A percentile compares a stretch with the other conserved stretches of the same genome.
Conservation (phyloP, 2,113 vertebrate species). For the Dipodomys spectabilis region DNA sequence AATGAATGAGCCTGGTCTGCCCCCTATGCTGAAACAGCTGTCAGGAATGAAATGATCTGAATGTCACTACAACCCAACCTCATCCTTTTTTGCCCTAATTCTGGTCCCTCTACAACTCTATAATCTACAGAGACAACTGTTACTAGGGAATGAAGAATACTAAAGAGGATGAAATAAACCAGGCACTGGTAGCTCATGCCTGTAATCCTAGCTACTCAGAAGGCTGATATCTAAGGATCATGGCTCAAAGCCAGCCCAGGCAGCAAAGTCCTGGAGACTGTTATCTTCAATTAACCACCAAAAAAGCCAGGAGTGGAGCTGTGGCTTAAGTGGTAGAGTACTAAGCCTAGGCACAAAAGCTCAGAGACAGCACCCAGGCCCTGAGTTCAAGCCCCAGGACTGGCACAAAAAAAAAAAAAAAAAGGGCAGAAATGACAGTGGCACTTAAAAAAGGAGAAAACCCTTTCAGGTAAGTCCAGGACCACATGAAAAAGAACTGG, state of each 20-base stretch:
- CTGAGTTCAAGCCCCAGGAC: background rate
- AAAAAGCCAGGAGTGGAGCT: no score
- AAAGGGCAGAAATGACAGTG: background rate
- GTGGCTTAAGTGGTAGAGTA: no score
- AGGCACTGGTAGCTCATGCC: no score
- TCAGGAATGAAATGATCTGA: background rate
- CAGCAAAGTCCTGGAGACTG: no score
- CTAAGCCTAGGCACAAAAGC: no score
- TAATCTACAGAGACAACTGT: constrained; percentile 32
- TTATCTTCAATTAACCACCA: no score
- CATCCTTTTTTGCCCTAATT: background rate
- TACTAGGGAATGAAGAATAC: background rate
- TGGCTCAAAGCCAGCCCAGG: no score
- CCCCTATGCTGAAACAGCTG: background rate
- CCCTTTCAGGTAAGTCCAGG: background rate
- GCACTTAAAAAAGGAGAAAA: background rate
- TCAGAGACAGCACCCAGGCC: no score
- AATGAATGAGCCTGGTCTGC: background rate
- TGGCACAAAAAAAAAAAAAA: background rate
- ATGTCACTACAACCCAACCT: background rate
- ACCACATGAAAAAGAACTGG: background rate
- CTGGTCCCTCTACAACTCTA: background rate
- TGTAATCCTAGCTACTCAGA: no score
- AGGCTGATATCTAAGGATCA: no score
- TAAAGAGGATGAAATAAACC: background rate